Evolutionary conservation across 1,140 invertebrate species (phyloP).

Genomic region (Neodiprion lecontei): DNA sequence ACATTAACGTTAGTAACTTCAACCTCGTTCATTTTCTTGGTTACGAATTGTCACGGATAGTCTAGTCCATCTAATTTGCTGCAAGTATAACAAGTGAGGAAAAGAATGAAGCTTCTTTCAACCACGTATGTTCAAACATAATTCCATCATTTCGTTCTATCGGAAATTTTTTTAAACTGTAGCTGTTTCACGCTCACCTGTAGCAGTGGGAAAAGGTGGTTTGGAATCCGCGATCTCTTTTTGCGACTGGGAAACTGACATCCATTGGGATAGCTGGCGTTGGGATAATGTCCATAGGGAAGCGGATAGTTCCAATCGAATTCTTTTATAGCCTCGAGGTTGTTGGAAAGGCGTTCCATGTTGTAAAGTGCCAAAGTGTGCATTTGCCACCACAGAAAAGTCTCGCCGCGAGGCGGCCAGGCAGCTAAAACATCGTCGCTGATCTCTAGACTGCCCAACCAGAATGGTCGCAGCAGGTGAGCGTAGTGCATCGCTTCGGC

Average conservation of each 20-base stretch:
- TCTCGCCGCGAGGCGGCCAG: slow-evolving; percentile 37
- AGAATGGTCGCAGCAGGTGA: slow-evolving; percentile 60
- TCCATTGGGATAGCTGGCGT: slow-evolving; percentile 43
- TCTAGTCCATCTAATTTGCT: slow-evolving; percentile 37
- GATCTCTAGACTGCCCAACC: slow-evolving; percentile 54
- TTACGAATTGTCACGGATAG: slow-evolving; percentile 46
- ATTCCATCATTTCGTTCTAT: too few relatives aligned
- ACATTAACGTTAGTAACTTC: too few relatives aligned
- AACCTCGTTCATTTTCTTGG: slow-evolving; percentile 32
- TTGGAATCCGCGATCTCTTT: slow-evolving; percentile 35
- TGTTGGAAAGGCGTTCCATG: slow-evolving; percentile 46
- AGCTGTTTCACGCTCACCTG: slow-evolving; percentile 28
- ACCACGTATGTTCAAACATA: too few relatives aligned
- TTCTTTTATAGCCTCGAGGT: slow-evolving; percentile 42
- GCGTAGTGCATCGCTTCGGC: slow-evolving; percentile 71
- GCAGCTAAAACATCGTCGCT: slow-evolving; percentile 13
- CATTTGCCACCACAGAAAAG: slow-evolving; percentile 49
- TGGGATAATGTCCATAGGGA: slow-evolving; percentile 43
- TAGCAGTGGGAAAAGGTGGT: slow-evolving; percentile 40
- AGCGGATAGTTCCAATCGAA: slow-evolving; percentile 47
- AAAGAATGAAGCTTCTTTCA: too few relatives aligned
- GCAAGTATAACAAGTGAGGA: too few relatives aligned
- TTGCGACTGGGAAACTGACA: slow-evolving; percentile 42
- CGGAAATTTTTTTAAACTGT: slow-evolving; percentile 22
- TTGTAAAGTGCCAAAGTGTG: slow-evolving; percentile 48